Conservation (phyloP, 2,113 vertebrate genomes). For the Aptenodytes patagonicus region DNA sequence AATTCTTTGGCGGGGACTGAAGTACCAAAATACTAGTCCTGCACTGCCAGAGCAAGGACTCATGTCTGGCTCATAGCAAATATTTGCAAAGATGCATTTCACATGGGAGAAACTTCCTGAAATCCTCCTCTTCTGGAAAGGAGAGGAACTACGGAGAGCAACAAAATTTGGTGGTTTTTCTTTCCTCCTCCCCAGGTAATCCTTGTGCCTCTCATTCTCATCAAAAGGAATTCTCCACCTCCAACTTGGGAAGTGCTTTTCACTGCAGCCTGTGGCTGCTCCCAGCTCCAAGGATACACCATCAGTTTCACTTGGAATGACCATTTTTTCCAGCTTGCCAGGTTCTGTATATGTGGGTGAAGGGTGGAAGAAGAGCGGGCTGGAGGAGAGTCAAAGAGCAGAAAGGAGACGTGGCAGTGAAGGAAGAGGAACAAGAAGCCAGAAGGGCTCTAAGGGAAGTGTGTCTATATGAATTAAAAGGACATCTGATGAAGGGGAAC, state of each 20-base stretch:
- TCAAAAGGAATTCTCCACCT: neutral
- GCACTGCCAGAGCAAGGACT: neutral
- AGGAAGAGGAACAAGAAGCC: neutral
- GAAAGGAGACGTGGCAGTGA: slow-evolving; percentile 24
- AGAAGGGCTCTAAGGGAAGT: neutral
- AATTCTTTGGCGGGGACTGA: neutral
- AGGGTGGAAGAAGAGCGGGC: slow-evolving; percentile 35
- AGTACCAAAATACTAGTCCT: neutral
- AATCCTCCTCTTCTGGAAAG: neutral
- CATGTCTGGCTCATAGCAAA: neutral
- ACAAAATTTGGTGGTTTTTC: neutral
- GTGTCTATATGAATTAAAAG: neutral
- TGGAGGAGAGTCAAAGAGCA: slow-evolving; percentile 30
- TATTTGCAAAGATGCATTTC: neutral
- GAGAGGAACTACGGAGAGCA: neutral
- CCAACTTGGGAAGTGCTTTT: slow-evolving; percentile 18
- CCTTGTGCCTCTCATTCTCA: neutral
- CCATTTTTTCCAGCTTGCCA: slow-evolving; percentile 19
- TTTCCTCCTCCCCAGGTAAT: neutral
- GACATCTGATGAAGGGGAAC: neutral
- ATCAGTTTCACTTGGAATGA: slow-evolving; percentile 34
- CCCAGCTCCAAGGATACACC: slow-evolving; percentile 1
- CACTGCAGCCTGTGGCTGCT: neutral
- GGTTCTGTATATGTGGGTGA: neutral
- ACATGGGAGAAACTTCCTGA: neutral